Evolutionary conservation across 2,888 invertebrate species (phyloP).

Genomic region (Tiphia femorata): DNA sequence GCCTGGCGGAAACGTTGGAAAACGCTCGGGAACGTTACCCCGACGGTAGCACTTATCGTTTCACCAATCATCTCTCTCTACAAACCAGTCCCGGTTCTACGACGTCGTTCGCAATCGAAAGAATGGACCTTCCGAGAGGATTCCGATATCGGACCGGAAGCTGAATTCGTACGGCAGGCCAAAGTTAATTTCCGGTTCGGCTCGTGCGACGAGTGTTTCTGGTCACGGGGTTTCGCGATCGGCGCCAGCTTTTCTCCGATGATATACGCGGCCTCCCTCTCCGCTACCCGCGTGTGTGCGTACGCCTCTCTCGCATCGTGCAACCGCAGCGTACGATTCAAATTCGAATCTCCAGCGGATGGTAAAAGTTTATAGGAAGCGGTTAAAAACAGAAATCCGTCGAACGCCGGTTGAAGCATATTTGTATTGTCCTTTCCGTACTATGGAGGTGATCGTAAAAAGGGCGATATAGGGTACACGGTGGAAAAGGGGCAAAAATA

Average conservation of each 20-base stretch:
- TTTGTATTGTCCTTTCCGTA: too few relatives aligned
- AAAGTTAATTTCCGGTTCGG: slow-evolving; percentile 34
- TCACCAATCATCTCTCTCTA: slow-evolving; percentile 1
- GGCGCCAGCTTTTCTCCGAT: slow-evolving; percentile 9
- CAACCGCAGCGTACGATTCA: too few relatives aligned
- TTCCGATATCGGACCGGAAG: slow-evolving; percentile 17
- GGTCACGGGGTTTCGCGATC: slow-evolving; percentile 17
- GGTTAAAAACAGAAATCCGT: too few relatives aligned
- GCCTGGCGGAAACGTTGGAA: too few relatives aligned
- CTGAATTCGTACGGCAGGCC: slow-evolving; percentile 10
- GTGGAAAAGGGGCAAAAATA: too few relatives aligned
- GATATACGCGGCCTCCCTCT: slow-evolving; percentile 17
- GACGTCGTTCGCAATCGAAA: slow-evolving; percentile 17
- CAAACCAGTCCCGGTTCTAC: not conserved
- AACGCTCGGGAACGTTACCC: not conserved
- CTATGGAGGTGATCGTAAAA: too few relatives aligned
- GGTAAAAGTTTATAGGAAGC: too few relatives aligned
- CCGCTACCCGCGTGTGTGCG: too few relatives aligned
- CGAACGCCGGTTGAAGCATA: too few relatives aligned
- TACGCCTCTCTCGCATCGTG: too few relatives aligned
- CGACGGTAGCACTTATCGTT: slow-evolving; percentile 4
- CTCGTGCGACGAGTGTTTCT: slow-evolving; percentile 23
- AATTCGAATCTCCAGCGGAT: too few relatives aligned
- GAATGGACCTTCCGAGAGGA: slow-evolving; percentile 19
- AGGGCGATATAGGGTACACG: too few relatives aligned